Percentiles rank a stretch among this genome's conserved stretches.
phyloP scores from a whole-genome alignment of 2,797 vertebrate genomes.

The Menidia menidia region DNA sequence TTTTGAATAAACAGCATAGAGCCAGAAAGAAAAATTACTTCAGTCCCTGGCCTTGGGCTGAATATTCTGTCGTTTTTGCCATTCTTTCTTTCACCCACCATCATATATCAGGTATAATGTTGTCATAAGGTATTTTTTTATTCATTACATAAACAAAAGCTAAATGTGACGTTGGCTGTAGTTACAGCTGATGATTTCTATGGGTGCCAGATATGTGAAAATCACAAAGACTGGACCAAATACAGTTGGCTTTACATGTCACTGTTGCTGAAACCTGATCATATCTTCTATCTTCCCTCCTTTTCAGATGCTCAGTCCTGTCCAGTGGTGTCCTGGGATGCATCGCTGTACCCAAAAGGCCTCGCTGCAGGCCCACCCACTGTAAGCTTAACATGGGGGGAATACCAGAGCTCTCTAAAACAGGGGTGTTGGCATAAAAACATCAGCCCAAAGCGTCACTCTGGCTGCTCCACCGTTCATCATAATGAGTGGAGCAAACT shows the following conservation, averaged over 20 bases:
- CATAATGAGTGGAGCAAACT: conserved; percentile 95
- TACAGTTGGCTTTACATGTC: neutral
- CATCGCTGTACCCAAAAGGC: conserved; percentile 83
- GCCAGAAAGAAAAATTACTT: neutral
- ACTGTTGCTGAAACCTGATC: conserved; percentile 32
- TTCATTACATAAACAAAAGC: conserved; percentile 3
- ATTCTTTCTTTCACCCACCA: neutral
- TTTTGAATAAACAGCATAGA: neutral
- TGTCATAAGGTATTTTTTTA: neutral
- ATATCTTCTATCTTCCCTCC: conserved; percentile 37
- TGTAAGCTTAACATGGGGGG: conserved; percentile 88
- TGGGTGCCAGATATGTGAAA: neutral
- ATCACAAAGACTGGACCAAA: neutral
- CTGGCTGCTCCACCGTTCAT: conserved; percentile 88
- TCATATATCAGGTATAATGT: neutral
- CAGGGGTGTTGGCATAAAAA: conserved; percentile 92
- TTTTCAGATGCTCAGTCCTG: conserved; percentile 84
- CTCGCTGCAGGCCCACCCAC: conserved; percentile 80
- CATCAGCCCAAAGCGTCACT: conserved; percentile 85
- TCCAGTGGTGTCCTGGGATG: conserved; percentile 91
- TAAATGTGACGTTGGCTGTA: neutral
- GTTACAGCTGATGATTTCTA: neutral
- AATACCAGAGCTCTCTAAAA: conserved; percentile 89
- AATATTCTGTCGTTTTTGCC: neutral
- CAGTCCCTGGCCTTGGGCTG: neutral